A percentile compares a stretch with the other conserved stretches of the same genome.
These are phyloP conservation scores for Girardia tigrina DNA, from an alignment of 2,888 invertebrate genomes.

Conservation along the genomic window DNA sequence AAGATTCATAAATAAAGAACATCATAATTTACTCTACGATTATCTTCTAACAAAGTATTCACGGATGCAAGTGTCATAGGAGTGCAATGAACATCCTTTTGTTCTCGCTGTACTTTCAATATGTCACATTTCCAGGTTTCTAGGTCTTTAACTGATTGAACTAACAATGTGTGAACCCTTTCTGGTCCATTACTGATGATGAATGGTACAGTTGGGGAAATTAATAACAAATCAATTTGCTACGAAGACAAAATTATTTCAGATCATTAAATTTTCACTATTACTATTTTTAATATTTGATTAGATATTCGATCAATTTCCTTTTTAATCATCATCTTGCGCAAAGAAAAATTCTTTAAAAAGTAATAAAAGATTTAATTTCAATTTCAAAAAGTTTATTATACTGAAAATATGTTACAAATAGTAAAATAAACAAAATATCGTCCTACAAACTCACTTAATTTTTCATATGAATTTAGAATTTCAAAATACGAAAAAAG, in stretches of 20 bases:
- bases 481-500: too few species aligned
- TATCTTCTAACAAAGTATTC: neutral
- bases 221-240: neutral
- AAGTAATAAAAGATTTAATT: too few species aligned
- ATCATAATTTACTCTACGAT: neutral
- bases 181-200: neutral
- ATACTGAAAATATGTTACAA: too few species aligned
- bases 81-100: neutral
- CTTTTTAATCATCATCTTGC: too few species aligned
- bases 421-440: neutral
- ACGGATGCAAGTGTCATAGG: neutral
- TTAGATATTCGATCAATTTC: neutral
- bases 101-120: neutral
- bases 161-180: neutral
- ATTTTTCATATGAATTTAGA: too few species aligned
- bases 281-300: neutral
- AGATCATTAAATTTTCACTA: neutral
- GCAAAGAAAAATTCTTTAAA: neutral
- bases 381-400: too few species aligned
- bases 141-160: neutral
- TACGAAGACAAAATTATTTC: neutral
- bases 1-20: neutral
- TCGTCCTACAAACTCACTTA: too few species aligned
- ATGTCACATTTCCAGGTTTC: conserved; percentile 7
- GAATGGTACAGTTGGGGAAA: neutral